phyloP scores from a whole-genome alignment of 1,140 invertebrate species.

The Euura lappo region DNA sequence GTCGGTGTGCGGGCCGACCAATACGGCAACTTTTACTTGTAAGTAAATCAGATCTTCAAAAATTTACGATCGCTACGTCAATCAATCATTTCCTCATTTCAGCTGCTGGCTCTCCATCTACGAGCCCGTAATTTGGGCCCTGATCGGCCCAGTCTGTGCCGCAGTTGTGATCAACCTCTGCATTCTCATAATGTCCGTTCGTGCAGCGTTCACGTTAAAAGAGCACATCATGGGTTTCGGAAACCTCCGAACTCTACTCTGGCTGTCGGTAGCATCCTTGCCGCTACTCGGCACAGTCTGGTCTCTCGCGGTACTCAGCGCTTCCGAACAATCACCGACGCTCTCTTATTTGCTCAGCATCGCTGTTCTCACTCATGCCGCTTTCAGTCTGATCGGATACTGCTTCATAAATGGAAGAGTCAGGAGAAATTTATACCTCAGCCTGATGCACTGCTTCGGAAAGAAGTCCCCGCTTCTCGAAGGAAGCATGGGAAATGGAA shows the following conservation, averaged over 20 bases:
- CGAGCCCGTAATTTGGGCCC: conserved; percentile 89
- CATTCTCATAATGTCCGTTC: conserved; percentile 83
- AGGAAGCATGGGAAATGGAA: conserved; percentile 71
- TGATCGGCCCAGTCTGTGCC: conserved; percentile 83
- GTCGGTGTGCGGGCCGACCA: conserved; percentile 94
- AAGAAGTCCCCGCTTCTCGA: conserved; percentile 84
- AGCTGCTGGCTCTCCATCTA: conserved; percentile 96
- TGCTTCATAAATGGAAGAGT: conserved; percentile 83
- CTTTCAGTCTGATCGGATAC: conserved; percentile 83
- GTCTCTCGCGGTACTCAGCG: conserved; percentile 81
- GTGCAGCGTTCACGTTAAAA: conserved; percentile 89
- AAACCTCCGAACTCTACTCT: conserved; percentile 85
- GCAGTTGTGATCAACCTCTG: conserved; percentile 80
- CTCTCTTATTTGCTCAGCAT: conserved; percentile 77
- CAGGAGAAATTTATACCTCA: conserved; percentile 70
- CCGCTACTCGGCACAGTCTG: conserved; percentile 80
- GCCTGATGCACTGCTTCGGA: conserved; percentile 77
- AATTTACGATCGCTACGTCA: background rate
- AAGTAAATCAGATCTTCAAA: conserved; percentile 57
- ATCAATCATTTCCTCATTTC: conserved; percentile 41
- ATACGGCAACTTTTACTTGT: conserved; percentile 94
- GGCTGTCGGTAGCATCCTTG: conserved; percentile 80
- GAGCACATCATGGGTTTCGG: conserved; percentile 91
- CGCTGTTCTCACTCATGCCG: conserved; percentile 74
- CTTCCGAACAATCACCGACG: conserved; percentile 75